Conservation (phyloP, 2,888 invertebrate species). For the Dusona sp. region DNA sequence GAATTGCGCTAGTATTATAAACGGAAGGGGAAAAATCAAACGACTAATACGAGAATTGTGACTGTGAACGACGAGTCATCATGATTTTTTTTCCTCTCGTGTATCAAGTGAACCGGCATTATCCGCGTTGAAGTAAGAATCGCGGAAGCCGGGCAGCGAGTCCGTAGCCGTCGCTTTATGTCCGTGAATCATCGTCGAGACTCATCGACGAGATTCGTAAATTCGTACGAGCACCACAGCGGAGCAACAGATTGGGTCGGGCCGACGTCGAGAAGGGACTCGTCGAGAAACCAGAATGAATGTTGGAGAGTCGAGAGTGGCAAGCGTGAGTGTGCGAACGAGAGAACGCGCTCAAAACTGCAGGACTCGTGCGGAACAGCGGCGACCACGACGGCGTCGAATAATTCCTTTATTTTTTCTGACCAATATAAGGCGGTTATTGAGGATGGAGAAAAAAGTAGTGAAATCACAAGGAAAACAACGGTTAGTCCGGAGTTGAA, state of each 20-base stretch:
- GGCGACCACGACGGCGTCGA: constrained; percentile 39
- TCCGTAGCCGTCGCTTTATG: constrained; percentile 46
- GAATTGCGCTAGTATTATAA: constrained; percentile 45
- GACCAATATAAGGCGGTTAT: constrained; percentile 20
- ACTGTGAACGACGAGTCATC: constrained; percentile 58
- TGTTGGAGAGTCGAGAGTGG: constrained; percentile 43
- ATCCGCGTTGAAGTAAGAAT: constrained; percentile 15
- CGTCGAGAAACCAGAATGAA: constrained; percentile 63
- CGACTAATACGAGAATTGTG: constrained; percentile 34
- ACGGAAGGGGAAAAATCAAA: constrained; percentile 21
- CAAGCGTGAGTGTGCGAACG: constrained; percentile 19
- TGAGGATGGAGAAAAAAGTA: not conserved
- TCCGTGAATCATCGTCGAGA: constrained; percentile 68
- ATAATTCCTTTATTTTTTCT: not conserved
- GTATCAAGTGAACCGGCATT: not conserved
- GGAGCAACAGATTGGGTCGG: constrained; percentile 35
- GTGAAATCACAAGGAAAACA: not conserved
- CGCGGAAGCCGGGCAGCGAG: constrained; percentile 39
- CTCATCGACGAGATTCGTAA: constrained; percentile 58
- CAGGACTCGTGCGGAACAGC: constrained; percentile 7
- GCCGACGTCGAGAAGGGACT: constrained; percentile 31
- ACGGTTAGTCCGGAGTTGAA: not conserved
- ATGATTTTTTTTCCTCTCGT: constrained; percentile 31
- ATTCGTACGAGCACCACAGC: constrained; percentile 40
- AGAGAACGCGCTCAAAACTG: not conserved